Evolutionary conservation across 2,113 vertebrate species (phyloP).

Genomic region (Uropsilus gracilis): DNA sequence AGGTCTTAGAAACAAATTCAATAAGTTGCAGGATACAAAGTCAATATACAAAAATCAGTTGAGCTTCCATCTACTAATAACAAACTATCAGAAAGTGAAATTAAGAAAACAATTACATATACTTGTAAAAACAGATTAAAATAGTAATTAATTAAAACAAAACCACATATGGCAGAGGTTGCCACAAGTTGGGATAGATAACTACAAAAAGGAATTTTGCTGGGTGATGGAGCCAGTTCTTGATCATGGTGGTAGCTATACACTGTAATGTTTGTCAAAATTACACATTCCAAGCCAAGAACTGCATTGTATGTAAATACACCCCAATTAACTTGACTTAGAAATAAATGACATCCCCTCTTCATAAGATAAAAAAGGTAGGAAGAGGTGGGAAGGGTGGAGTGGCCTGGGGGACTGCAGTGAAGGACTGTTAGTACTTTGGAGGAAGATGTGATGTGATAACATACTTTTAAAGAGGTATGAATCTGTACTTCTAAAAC

Average conservation of each 20-base stretch:
- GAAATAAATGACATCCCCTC: background rate
- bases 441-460: too few species aligned
- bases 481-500: too few species aligned
- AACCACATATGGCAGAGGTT: background rate
- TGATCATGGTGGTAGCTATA: background rate
- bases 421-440: too few species aligned
- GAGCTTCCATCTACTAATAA: background rate
- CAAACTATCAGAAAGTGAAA: background rate
- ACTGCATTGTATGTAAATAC: background rate
- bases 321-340: background rate
- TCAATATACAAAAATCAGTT: background rate
- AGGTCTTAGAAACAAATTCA: background rate
- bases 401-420: too few species aligned
- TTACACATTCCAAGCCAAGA: background rate
- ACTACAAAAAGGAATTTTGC: background rate
- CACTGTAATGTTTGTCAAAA: background rate
- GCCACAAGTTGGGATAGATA: background rate
- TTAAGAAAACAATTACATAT: background rate
- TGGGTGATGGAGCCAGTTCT: background rate
- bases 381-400: too few species aligned
- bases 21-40: background rate
- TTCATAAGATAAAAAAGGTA: background rate
- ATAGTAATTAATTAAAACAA: background rate
- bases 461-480: too few species aligned
- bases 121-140: background rate